A percentile compares a stretch with the other conserved stretches of the same genome.
Evolutionary conservation across 2,797 vertebrate genomes (phyloP).

Genomic region (Gymnodraco acuticeps): DNA sequence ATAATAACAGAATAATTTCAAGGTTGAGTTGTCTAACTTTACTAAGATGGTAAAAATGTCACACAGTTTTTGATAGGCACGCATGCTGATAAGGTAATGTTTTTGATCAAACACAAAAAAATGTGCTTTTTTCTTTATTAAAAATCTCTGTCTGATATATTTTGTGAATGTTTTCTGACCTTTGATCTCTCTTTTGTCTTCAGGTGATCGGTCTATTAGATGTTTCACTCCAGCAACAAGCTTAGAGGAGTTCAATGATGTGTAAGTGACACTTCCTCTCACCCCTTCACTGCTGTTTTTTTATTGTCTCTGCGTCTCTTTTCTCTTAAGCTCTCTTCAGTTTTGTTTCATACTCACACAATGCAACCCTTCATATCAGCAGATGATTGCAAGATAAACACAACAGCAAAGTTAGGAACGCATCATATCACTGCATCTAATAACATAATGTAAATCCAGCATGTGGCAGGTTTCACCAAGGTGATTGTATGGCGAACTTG

Average conservation of each 20-base stretch:
- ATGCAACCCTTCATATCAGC: slow-evolving; percentile 12
- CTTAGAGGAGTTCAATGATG: slow-evolving; percentile 95
- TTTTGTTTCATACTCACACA: slow-evolving; percentile 6
- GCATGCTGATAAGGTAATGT: neutral
- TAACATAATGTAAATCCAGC: slow-evolving; percentile 31
- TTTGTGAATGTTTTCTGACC: slow-evolving; percentile 33
- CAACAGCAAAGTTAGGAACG: neutral
- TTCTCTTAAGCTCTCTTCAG: neutral
- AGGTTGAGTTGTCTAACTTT: neutral
- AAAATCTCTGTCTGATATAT: neutral
- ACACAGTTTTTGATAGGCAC: neutral
- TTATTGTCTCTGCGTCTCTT: slow-evolving; percentile 5
- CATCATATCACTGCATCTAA: slow-evolving; percentile 3
- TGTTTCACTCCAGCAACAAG: slow-evolving; percentile 92
- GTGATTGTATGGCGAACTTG: slow-evolving; percentile 58
- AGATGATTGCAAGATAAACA: slow-evolving; percentile 8
- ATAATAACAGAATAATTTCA: neutral
- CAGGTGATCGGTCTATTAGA: slow-evolving; percentile 98
- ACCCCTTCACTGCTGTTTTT: neutral
- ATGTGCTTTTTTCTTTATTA: neutral
- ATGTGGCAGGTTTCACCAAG: slow-evolving; percentile 46
- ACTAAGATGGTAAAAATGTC: neutral
- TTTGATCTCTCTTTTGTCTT: slow-evolving; percentile 43
- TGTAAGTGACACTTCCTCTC: slow-evolving; percentile 87
- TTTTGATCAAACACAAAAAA: slow-evolving; percentile 1